Base-by-base conservation (phyloP, 2,888 invertebrate species). In the Hypsopygia costalis region DNA sequence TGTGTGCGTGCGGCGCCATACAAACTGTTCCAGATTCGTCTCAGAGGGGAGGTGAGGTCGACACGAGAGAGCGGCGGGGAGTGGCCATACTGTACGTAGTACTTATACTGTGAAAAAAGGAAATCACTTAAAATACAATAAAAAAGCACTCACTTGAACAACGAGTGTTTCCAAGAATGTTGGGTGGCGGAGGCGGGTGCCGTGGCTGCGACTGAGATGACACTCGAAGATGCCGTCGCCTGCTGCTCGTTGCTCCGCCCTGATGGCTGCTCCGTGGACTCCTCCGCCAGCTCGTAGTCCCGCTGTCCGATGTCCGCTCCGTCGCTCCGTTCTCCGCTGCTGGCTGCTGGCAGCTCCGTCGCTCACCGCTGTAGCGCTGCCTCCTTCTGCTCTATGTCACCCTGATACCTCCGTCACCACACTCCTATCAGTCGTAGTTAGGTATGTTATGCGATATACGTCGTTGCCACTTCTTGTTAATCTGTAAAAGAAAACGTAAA, bases 211-310 rank as follows among this genome's bases (percentile, higher is more conserved):
- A 32, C 35, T 27, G 29, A 28, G 29, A 20, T 7, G 34, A 40
- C 34, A 32, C 41, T 16, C 16, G 16, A 16, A 3, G 33, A 7
- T 29, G 36, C 1, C 33, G 36, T 5, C 16, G 16, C 3, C 16
- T 16, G 16, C 16, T 33, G 9, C 33, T 32, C 32, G 41, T 39
- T 21, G 36, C 47, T 22, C 12, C 33, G 38, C 41, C 39, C 30
- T 29, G 6, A n/a, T 25, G 25, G 7, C 25, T 25, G 25, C 25
- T 25, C 25, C 25, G 28, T 43, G 39, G 36, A 20, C 21, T 31
- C 37, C 36, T 10, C 41, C 40, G 46, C 40, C 48, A 43, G 41
- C 43, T 49, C 46, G 27, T 2, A n/a, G 32, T 39, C 27, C 10
- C 36, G 16, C 11, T 10, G 32, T 16, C 20, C 30, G 7, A 34